A percentile compares a stretch with the other conserved stretches of the same genome.
Conservation (phyloP, 2,797 vertebrate genomes). For the Protonibea diacanthus region DNA sequence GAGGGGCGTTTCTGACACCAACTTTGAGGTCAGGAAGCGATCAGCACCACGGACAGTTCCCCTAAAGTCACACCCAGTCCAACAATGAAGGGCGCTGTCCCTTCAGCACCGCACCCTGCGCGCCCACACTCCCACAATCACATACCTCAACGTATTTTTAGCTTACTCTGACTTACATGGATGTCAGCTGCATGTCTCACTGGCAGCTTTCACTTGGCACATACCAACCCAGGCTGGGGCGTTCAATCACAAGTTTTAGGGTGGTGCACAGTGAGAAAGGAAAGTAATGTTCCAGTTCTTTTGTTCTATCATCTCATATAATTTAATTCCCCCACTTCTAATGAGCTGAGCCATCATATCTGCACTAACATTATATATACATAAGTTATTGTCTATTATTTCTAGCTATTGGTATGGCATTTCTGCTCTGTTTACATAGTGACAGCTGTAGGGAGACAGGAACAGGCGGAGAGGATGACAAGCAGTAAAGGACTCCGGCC, state of each 20-base stretch:
- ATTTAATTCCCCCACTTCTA: neutral
- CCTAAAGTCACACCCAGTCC: slow-evolving; percentile 76
- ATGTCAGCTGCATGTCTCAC: neutral
- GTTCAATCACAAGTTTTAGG: neutral
- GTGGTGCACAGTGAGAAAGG: neutral
- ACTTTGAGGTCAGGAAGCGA: slow-evolving; percentile 48
- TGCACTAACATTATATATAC: neutral
- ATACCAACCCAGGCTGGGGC: neutral
- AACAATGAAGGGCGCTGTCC: slow-evolving; percentile 81
- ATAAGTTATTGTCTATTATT: too few species aligned
- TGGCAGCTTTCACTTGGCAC: neutral
- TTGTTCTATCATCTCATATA: too few species aligned
- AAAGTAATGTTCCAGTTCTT: neutral
- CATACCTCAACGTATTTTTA: neutral
- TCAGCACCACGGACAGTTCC: slow-evolving; percentile 71
- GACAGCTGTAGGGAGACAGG: too few species aligned
- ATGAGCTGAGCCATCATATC: neutral
- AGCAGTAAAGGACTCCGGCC: too few species aligned
- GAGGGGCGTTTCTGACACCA: slow-evolving; percentile 16
- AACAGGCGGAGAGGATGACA: too few species aligned
- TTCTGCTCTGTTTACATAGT: too few species aligned
- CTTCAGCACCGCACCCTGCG: slow-evolving; percentile 79
- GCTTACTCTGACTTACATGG: too few species aligned
- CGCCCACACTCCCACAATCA: neutral
- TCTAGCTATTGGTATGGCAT: too few species aligned